phyloP scores from a whole-genome alignment of 2,113 vertebrate species.

The Dermatemys mawii region DNA sequence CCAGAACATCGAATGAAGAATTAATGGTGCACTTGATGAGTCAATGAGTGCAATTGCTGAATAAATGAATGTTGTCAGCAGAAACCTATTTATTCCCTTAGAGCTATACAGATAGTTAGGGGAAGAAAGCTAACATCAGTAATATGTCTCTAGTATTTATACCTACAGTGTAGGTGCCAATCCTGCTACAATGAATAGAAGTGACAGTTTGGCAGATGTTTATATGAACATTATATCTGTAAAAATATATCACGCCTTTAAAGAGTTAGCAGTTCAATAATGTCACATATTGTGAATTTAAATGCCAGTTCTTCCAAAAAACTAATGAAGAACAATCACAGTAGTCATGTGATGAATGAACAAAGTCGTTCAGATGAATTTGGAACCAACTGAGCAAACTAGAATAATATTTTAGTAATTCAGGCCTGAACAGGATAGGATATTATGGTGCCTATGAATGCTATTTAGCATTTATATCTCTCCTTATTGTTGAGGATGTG shows the following conservation, averaged over 20 bases:
- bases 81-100: not conserved
- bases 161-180: rapidly evolving
- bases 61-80: not conserved
- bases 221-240: not conserved
- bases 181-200: not conserved
- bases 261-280: not conserved
- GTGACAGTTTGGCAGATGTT: not conserved
- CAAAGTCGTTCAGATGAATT: not conserved
- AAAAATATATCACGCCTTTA: not conserved
- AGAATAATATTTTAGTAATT: not conserved
- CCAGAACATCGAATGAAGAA: not conserved
- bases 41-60: not conserved
- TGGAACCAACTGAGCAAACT: not conserved
- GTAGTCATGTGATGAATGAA: not conserved
- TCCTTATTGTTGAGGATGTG: not conserved
- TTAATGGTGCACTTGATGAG: not conserved
- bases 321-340: not conserved
- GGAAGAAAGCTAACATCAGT: not conserved
- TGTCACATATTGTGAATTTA: not conserved
- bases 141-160: not conserved
- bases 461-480: not conserved
- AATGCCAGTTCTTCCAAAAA: not conserved
- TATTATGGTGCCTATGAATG: not conserved
- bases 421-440: not conserved
- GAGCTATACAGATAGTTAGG: not conserved